Evolutionary conservation across 2,797 vertebrate species (phyloP), one percentile per base, ranked within the genome.

Genomic region (Fistularia commersonii): DNA sequence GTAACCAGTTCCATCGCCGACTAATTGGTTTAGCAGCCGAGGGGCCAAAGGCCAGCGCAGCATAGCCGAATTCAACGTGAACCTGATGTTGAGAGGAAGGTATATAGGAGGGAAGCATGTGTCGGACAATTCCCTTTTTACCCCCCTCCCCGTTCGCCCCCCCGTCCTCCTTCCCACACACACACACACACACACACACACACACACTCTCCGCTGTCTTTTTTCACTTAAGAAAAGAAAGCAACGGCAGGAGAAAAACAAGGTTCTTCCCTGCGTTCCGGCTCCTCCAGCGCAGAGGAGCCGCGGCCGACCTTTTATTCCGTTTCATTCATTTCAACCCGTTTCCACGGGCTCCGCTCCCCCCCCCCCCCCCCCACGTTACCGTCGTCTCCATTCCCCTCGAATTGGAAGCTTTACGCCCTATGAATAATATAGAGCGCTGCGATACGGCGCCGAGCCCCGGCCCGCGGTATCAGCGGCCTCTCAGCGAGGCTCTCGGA

Each of bases 1-100:
- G 75, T 85, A 87, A 88, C 80, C 75, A 79, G 76, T 86, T 84
- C 84, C 80, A 81, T 81, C 84, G 88, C 86, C 75, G 80, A 77
- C 87, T 91, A 90, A 91, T 89, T 91, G 87, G 88, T 90, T 91
- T 90, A 91, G 89, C 89, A 90, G 89, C 74, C 76, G 58, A 76
- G 74, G 69, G 84, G 88, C 77, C 86, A 90, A 87, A 88, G 89
- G 87, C 67, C 89, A 88, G 81, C 56, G 49, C 72, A 86, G 87
- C 89, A 80, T 90, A 79, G 83, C 88, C 50, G 83, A 82, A 76
- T 80, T 81, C 85, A 90, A 91, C 84, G 80, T 84, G 82, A 91
- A 90, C 89, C 90, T 89, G 88, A 90, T 91, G 90, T 89, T 88
- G 85, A 76, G 63, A 72, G 64, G 67, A 84, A 81, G 65, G 61